phyloP scores from a whole-genome alignment of 2,888 invertebrate species.

The Blomia tropicalis region DNA sequence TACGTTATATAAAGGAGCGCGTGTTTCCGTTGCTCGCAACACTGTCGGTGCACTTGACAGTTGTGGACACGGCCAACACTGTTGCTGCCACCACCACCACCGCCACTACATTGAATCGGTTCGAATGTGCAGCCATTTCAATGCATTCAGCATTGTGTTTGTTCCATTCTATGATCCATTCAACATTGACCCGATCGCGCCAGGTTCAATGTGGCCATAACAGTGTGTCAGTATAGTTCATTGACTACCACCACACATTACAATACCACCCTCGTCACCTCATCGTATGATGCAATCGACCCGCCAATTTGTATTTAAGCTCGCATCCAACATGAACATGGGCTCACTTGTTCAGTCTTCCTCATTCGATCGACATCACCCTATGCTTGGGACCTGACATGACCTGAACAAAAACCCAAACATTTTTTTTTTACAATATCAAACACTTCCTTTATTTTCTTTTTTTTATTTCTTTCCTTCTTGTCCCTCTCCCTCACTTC shows the following conservation, averaged over 20 bases:
- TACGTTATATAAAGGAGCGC: background rate
- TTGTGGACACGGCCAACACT: too few species aligned
- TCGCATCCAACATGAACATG: background rate
- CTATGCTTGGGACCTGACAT: background rate
- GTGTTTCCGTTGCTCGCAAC: conserved; percentile 5
- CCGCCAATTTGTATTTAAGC: background rate
- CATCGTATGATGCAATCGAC: background rate
- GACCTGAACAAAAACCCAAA: background rate
- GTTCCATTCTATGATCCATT: background rate
- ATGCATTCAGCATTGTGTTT: background rate
- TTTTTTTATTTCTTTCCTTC: background rate
- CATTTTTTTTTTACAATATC: background rate
- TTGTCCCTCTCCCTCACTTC: too few species aligned
- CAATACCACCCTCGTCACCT: background rate
- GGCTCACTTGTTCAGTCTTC: background rate
- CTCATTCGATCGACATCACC: background rate
- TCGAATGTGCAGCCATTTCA: too few species aligned
- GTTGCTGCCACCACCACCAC: too few species aligned
- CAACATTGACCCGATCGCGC: background rate
- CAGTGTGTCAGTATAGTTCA: too few species aligned
- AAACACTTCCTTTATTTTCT: background rate
- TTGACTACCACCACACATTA: background rate
- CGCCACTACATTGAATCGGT: too few species aligned
- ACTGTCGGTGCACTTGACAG: background rate
- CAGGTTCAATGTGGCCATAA: background rate